Evolutionary conservation across 2,888 invertebrate genomes (phyloP), one percentile per base, ranked within the genome.

Genomic region (Chamaedrilus cognettii): DNA sequence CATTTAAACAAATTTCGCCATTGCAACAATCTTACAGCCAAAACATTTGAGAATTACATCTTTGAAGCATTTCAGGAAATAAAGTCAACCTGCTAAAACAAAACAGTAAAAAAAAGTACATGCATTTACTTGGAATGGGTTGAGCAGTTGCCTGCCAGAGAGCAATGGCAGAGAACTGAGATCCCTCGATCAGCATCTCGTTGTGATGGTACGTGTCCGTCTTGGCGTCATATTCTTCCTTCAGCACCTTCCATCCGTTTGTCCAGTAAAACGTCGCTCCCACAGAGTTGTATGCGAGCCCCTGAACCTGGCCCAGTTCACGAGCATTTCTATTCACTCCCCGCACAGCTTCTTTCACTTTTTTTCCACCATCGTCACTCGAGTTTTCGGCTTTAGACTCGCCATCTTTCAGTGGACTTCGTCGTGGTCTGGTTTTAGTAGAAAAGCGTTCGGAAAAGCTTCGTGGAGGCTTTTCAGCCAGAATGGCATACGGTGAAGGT

Each of bases 211-310:
- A 93, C 77, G 87, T 88, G 72, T 90, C 87, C 62, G 88, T 87
- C 56, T 86, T 87, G 0, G 86, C 77, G 89, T 91, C 77, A 80
- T 91, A 91, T 77, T 92, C 93, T 82, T 95, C 94, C 19, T 89
- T 89, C 57, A 90, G 86, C 71, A 93, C 88, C 30, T 65, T 57
- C 34, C 30, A 86, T 0, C 91, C 92, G 77, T 91, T 90, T 0
- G 92, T 93, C 93, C 94, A 94, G 79, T 91, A 93, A 79, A 94
- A 93, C 15, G 90, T 86, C 5, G 90, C 90, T 77, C 63, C 35
- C 15, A 31, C 49, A 11, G 51, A n/a, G 32, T 90, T 90, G 78
- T 88, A 88, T 26, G 66, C 55, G 5, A 66, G 57, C 26, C 66
- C 61, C 19, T 15, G 49, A 31, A 63, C 63, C 42, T 11, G 30